Conservation (phyloP, 2,113 vertebrate species). For the Ammospiza caudacuta region DNA sequence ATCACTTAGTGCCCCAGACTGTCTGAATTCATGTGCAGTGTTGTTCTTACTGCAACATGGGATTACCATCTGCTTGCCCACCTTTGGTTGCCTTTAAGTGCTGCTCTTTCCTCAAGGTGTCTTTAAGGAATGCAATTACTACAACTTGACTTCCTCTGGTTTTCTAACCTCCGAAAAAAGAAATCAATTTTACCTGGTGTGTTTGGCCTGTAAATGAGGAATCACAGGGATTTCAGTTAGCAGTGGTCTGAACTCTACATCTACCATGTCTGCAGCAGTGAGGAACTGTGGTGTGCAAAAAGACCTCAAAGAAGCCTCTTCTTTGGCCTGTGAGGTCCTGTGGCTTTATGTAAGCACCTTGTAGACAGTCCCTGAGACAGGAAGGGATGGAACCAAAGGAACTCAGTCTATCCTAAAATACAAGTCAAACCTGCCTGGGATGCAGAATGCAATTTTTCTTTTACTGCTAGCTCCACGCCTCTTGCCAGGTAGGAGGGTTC, state of each 20-base stretch:
- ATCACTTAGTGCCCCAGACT: neutral
- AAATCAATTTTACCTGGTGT: neutral
- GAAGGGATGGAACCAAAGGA: neutral
- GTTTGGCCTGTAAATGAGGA: neutral
- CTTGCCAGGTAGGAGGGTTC: neutral
- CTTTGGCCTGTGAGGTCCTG: neutral
- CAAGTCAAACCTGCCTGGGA: neutral
- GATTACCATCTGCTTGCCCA: neutral
- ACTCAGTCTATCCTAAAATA: neutral
- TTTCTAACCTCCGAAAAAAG: neutral
- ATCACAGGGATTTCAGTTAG: neutral
- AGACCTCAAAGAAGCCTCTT: neutral
- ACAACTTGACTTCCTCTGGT: neutral
- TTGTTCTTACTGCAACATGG: neutral
- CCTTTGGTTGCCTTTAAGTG: neutral
- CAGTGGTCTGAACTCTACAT: neutral
- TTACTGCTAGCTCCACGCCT: neutral
- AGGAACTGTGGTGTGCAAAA: neutral
- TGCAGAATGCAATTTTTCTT: slow-evolving; percentile 13
- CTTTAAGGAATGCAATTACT: neutral
- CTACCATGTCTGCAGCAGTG: neutral
- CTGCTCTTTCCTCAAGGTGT: neutral
- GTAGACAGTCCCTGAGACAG: neutral
- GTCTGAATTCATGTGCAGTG: neutral
- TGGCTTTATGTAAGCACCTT: neutral